Conservation (phyloP, 1,140 invertebrate genomes). For the Drosophila varians region DNA sequence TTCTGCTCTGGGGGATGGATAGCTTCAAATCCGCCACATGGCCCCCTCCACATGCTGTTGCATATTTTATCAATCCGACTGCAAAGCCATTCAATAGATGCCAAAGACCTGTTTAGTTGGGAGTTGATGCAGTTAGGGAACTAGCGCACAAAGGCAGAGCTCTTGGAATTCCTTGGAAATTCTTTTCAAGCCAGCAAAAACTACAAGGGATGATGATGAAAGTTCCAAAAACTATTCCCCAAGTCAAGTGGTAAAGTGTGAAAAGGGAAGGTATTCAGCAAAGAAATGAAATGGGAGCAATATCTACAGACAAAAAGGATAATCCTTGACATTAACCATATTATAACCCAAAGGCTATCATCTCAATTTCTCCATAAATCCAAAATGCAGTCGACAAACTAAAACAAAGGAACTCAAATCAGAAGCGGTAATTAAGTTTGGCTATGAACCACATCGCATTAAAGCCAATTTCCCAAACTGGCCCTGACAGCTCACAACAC, state of each 20-base stretch:
- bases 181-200: neutral
- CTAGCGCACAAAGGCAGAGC: conserved; percentile 3
- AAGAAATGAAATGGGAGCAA: no score
- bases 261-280: no score
- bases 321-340: neutral
- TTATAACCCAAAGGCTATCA: neutral
- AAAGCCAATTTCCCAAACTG: conserved; percentile 36
- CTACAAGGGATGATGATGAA: neutral
- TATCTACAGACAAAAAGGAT: no score
- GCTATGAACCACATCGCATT: conserved; percentile 41
- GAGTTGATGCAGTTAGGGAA: conserved; percentile 1
- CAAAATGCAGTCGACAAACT: conserved; percentile 22
- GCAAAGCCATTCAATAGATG: conserved; percentile 37
- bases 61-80: conserved; percentile 53
- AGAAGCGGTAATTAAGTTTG: conserved; percentile 36
- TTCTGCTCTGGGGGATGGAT: conserved; percentile 1
- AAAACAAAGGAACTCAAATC: conserved; percentile 13
- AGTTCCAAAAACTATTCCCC: neutral
- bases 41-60: conserved; percentile 31
- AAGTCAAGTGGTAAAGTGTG: no score
- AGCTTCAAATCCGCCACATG: neutral
- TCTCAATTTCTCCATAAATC: conserved; percentile 17
- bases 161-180: neutral
- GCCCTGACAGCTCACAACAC: conserved; percentile 17
- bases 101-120: conserved; percentile 20